Conservation (phyloP, 2,888 invertebrate species). For the Fragum whitleyi region DNA sequence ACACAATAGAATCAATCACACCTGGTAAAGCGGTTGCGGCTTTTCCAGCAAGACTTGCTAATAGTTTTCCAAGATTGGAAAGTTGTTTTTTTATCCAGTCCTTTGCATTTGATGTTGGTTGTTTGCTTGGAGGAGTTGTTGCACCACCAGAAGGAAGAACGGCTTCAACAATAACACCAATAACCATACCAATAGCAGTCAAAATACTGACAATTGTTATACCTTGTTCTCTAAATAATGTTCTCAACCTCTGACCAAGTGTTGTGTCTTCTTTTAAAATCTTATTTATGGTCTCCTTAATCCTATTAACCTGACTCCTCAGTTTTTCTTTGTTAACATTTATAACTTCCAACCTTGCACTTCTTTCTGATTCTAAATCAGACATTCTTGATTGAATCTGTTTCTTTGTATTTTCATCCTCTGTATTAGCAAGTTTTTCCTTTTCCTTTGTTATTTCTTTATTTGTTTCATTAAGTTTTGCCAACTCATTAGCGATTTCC, state of each 20-base stretch:
- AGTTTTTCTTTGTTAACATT: conserved; percentile 45
- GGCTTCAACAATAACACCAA: conserved; percentile 47
- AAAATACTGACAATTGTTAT: conserved; percentile 48
- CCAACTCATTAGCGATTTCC: conserved; percentile 44
- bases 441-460: conserved; percentile 38
- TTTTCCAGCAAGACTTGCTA: conserved; percentile 43
- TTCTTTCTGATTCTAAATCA: conserved; percentile 44
- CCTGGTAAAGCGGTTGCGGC: conserved; percentile 44
- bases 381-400: conserved; percentile 27
- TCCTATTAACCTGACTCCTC: conserved; percentile 46
- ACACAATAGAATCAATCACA: conserved; percentile 48
- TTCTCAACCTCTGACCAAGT: conserved; percentile 39
- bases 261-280: conserved; percentile 43
- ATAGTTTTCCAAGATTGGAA: conserved; percentile 33
- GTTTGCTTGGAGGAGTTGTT: conserved; percentile 26
- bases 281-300: conserved; percentile 43
- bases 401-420: conserved; percentile 29
- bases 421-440: conserved; percentile 31
- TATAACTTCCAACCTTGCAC: conserved; percentile 43
- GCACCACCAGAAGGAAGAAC: conserved; percentile 31
- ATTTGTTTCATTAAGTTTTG: conserved; percentile 40
- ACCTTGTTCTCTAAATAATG: conserved; percentile 53
- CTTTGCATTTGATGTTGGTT: conserved; percentile 28
- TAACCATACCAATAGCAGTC: conserved; percentile 52
- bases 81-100: conserved; percentile 52